A percentile compares a stretch with the other conserved stretches of the same genome.
Conservation (phyloP, 2,888 invertebrate species). For the Synanthedon tipuliformis region DNA sequence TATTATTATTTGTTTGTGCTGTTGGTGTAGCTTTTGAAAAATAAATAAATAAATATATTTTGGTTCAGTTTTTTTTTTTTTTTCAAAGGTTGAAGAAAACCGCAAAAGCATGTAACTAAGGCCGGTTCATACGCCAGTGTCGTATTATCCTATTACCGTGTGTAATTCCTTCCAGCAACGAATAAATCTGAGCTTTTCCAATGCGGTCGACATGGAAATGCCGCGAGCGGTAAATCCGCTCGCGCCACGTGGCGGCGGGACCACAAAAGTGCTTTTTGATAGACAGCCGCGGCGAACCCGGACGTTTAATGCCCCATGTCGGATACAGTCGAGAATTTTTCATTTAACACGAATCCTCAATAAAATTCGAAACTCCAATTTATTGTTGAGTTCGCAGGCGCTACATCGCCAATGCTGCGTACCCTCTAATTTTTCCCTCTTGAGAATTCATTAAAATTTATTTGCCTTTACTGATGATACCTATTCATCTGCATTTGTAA, state of each 20-base stretch:
- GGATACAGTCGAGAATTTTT: slow-evolving; percentile 43
- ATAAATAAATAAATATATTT: no score
- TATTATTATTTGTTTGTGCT: no score
- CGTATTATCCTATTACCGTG: neutral
- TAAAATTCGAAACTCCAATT: slow-evolving; percentile 5
- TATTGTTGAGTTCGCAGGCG: neutral
- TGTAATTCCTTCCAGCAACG: neutral
- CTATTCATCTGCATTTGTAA: no score
- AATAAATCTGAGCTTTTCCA: slow-evolving; percentile 3
- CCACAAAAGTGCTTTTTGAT: slow-evolving; percentile 61
- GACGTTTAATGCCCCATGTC: slow-evolving; percentile 38
- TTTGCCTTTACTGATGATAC: no score
- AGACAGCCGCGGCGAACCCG: slow-evolving; percentile 43
- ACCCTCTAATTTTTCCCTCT: no score
- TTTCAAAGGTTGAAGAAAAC: no score
- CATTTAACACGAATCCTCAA: slow-evolving; percentile 34
- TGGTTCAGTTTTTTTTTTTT: no score
- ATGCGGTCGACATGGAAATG: slow-evolving; percentile 47
- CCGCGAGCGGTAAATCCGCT: slow-evolving; percentile 50
- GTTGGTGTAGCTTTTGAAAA: no score
- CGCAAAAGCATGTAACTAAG: no score
- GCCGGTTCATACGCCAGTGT: no score
- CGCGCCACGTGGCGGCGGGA: slow-evolving; percentile 40
- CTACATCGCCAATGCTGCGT: no score
- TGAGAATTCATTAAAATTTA: no score